Evolutionary conservation across 2,113 vertebrate species (phyloP), one percentile per base, ranked within the genome.

Genomic region (Sturnira hondurensis): DNA sequence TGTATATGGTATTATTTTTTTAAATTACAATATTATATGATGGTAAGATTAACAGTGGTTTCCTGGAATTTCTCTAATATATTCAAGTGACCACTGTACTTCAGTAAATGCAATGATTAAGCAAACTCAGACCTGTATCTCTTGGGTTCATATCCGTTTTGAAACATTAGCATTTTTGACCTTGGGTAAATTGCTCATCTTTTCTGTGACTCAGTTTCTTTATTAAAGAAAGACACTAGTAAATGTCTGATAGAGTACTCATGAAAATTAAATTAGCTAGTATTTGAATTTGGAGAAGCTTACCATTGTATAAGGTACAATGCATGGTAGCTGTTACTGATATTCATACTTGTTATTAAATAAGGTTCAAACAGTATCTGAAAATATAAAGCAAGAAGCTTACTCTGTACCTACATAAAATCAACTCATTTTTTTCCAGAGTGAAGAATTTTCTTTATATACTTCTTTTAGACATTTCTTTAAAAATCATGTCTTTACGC

Each of bases 241-340:
- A 65, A 24, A 84, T 24, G 1, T 24, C 28, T 84, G 14, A 50
- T 33, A 6, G 10, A 24, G 9, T 56, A 67, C 54, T 67, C 47
- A 89, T 41, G 38, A 85, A 68, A 61, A n/a, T 71, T 52, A 86
- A 71, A 52, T 52, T 45, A 19, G 10, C 22, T 38, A 71, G 43
- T 52, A 50, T 77, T 50, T 73, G 38, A 13, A 80, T 91, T 24
- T 77, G 86, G 7, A 52, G 93, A 52, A 82, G 19, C 5, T 86
- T 91, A 0, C n/a, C 38, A 77, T 28, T 76, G 47, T 47, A 4
- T 90, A 70, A 71, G 12, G 15, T 10, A 82, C 7, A 54, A 54
- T 38, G 47, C 76, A 47, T 28, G 16, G 10, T 81, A 67, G 26
- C 19, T 70, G 41, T 54, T 91, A 11, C 22, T 87, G 15, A 15